Evolutionary conservation across 2,113 vertebrate genomes (phyloP), one percentile per base, ranked within the genome.

Genomic region (Boulengeromyrus knoepffleri): DNA sequence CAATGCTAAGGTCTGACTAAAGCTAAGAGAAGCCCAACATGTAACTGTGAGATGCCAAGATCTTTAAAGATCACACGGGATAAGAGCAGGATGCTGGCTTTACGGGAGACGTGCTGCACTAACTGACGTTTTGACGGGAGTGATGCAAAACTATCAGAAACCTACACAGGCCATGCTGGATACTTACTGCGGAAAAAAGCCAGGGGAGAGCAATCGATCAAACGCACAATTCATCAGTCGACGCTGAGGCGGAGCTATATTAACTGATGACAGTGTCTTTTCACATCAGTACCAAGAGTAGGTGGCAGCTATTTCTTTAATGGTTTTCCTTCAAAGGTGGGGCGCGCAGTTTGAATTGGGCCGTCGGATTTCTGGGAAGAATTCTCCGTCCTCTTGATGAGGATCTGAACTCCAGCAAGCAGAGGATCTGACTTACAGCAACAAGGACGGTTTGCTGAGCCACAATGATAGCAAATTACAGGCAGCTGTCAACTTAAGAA

Each of bases 181-280:
- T 24, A 49, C 46, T 62, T 15, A 74, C 31, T 74, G 31, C 36
- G 13, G 31, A 15, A 36, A 36, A 31, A 58, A 87, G 47, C 15
- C 58, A 86, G 45, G 83, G 49, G 9, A 49, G 56, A 47, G 53
- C 49, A 27, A 90, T 86, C 15, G 84, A 90, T 90, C 56, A 90
- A 66, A 86, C 31, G 27, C 42, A 19, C 84, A 86, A 86, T 90
- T 87, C 83, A 85, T 90, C 84, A 87, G 80, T 58, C 49, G 5
- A 24, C 24, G 9, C 24, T 58, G 77, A 58, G 83, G 39, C 56
- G 39, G 84, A 13, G 53, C 27, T 2, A 17, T n/a, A 85, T 84
- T 85, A 85, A 50, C 36, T 15, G 27, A 36, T 12, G n/a, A 39
- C 27, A 36, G 3, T 27, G 39, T 36, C 53, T 36, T 87, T 50